Evolutionary conservation across 2,797 vertebrate genomes (phyloP).

Genomic region (Euphonia xanthogaster): DNA sequence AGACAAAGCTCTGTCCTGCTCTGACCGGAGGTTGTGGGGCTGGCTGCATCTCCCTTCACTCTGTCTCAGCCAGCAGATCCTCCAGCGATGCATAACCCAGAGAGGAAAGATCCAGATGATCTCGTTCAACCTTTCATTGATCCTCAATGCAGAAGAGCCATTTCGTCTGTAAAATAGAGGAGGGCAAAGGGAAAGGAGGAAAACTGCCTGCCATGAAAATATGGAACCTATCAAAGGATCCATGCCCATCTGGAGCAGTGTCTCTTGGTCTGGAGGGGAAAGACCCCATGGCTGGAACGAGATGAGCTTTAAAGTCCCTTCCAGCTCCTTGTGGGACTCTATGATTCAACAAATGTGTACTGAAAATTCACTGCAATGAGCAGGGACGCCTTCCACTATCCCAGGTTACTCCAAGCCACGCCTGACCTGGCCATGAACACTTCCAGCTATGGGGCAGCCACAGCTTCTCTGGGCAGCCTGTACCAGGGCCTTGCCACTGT

Average conservation of each 20-base stretch:
- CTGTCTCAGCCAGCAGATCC: not conserved
- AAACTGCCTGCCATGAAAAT: not conserved
- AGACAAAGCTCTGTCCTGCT: not conserved
- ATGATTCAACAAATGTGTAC: not conserved
- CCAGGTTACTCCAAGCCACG: not conserved
- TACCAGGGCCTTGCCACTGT: not conserved
- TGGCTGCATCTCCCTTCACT: not conserved
- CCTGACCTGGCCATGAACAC: not conserved
- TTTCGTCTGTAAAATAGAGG: not conserved
- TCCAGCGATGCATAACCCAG: accelerated
- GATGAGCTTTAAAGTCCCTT: not conserved
- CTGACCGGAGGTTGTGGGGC: not conserved
- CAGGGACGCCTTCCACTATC: not conserved
- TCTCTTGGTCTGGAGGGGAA: not conserved
- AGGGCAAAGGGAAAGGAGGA: not conserved
- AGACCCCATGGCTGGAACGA: accelerated
- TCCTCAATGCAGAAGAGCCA: not conserved
- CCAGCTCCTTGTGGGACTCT: not conserved
- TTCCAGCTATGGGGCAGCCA: not conserved
- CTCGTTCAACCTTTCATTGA: not conserved
- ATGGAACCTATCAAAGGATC: accelerated
- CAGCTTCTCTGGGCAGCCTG: not conserved
- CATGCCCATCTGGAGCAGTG: accelerated
- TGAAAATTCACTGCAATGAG: not conserved
- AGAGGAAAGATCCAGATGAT: not conserved